A percentile compares a stretch with the other conserved stretches of the same genome.
These are phyloP conservation scores for Acridotheres tristis DNA, from an alignment of 2,797 vertebrate genomes.

Conservation along the genomic window DNA sequence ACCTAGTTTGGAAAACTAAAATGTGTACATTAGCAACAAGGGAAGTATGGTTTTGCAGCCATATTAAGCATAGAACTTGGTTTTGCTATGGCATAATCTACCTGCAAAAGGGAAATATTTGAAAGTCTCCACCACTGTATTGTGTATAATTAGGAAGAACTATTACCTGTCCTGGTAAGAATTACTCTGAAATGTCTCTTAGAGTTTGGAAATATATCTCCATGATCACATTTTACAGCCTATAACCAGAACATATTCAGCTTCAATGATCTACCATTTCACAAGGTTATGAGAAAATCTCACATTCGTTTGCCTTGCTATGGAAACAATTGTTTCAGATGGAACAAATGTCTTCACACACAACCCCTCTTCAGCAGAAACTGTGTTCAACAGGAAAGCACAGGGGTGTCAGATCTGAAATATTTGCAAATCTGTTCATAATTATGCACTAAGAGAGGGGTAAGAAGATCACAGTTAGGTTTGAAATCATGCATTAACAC, in stretches of 20 bases:
- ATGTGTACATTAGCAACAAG: neutral
- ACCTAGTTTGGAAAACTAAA: neutral
- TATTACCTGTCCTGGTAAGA: neutral
- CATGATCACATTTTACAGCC: neutral
- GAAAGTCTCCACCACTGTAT: accelerated
- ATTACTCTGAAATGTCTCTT: neutral
- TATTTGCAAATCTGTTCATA: neutral
- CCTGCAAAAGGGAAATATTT: neutral
- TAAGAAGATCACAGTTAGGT: neutral
- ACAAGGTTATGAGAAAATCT: neutral
- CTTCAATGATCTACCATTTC: neutral
- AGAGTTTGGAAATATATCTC: neutral
- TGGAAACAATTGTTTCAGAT: neutral
- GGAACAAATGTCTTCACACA: neutral
- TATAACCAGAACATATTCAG: neutral
- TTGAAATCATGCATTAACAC: neutral
- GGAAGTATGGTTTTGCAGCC: neutral
- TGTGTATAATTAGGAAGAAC: neutral
- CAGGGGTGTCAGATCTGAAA: neutral
- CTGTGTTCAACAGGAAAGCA: neutral
- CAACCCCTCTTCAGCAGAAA: neutral
- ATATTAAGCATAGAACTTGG: neutral
- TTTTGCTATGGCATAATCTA: neutral
- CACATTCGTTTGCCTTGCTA: neutral
- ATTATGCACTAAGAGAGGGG: neutral